Base-by-base conservation (phyloP, 2,888 invertebrate species). In the Dicycla oo region DNA sequence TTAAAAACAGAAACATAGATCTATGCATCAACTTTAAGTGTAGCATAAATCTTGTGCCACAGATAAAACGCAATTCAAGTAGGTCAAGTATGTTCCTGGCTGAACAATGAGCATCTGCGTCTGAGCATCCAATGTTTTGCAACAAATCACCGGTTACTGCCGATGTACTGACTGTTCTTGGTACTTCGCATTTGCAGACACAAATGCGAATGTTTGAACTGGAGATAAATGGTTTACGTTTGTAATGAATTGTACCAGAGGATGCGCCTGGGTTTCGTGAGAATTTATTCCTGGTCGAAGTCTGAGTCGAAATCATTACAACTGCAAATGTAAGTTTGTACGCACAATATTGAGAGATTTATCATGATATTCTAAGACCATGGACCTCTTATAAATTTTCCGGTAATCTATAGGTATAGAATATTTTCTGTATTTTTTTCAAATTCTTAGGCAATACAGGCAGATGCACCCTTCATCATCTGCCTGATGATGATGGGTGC, bases 71-170 rank as follows among this genome's bases (percentile, higher is more conserved):
- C 56, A 66, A 60, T 64, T 61, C 65, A 84, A 85, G 66, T 85
- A 73, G 88, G 87, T 88, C 89, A 88, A 88, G 88, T 87, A 85
- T 85, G 81, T 73, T 80, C 74, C 69, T 80, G 68, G 80, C 72
- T 77, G 83, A 86, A 85, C 82, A 79, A 79, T 80, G 62, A 76
- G 78, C 84, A 76, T 81, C 76, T 79, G 73, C 80, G 58, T n/a
- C 51, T 65, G 69, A 47, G 63, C 81, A 72, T 69, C 75, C 62
- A 53, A 69, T 71, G 68, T 83, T 75, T 80, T 79, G 81, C 74
- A 86, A 82, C 77, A 76, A 77, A 84, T 84, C 79, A 69, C 60
- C 58, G 72, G 61, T 78, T 78, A 80, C 23, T 75, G 60, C 63
- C 23, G 61, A 45, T 63, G 74, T 81, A 81, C 73, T 54, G 79